phyloP scores from a whole-genome alignment of 2,797 vertebrate species.

The Lateolabrax maculatus region DNA sequence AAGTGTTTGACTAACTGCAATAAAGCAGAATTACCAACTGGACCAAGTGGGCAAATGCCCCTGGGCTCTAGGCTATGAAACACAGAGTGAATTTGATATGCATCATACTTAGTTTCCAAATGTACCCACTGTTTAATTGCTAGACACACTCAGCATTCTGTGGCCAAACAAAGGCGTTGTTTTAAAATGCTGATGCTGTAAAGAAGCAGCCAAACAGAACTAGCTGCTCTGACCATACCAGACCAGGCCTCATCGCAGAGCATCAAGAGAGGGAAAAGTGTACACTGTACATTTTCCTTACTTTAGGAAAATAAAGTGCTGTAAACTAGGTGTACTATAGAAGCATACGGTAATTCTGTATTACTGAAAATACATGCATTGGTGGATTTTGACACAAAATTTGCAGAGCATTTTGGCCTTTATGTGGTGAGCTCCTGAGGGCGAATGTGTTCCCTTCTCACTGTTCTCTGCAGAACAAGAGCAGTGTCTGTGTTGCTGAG shows the following conservation, averaged over 20 bases:
- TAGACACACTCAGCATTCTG: not conserved
- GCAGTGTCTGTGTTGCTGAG: not conserved
- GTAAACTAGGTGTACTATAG: not conserved
- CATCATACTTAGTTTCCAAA: not conserved
- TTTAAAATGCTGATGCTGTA: not conserved
- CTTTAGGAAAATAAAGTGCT: not conserved
- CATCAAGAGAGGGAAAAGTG: not conserved
- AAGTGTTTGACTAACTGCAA: not conserved
- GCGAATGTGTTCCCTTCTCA: not conserved
- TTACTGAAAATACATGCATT: not conserved
- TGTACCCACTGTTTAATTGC: not conserved
- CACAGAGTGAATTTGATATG: not conserved
- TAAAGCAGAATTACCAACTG: not conserved
- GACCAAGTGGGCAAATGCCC: not conserved
- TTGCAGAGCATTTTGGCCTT: not conserved
- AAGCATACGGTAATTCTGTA: not conserved
- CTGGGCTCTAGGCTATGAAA: not conserved
- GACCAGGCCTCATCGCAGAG: not conserved
- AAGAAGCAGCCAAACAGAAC: constrained; percentile 3
- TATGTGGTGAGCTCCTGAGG: not conserved
- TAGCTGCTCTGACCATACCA: not conserved
- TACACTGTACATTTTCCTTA: no score
- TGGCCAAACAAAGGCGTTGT: not conserved
- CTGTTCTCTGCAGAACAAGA: constrained; percentile 7
- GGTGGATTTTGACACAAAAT: not conserved